Percentiles rank a stretch among this genome's conserved stretches.
phyloP scores from a whole-genome alignment of 2,797 vertebrate genomes.

The Leucoraja ocellata region DNA sequence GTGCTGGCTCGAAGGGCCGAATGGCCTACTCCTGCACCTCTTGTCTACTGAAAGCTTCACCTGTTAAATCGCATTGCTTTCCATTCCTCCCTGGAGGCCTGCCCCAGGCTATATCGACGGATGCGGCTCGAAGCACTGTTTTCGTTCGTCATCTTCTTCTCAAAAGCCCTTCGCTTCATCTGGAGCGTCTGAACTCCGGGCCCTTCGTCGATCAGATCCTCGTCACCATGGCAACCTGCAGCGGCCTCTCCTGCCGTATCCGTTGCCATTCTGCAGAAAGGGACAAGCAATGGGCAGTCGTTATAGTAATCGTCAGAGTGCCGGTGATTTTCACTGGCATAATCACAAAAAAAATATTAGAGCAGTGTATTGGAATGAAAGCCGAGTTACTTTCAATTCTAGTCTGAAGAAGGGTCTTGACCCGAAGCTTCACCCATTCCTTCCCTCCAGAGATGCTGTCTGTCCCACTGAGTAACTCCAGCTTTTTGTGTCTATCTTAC shows the following conservation, averaged over 20 bases:
- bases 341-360: neutral
- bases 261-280: conserved; percentile 55
- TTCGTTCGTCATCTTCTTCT: conserved; percentile 62
- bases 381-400: neutral
- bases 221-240: conserved; percentile 48
- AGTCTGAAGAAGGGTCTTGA: too few relatives aligned
- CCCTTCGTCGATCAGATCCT: conserved; percentile 44
- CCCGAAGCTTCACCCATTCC: too few relatives aligned
- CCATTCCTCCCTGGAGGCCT: conserved; percentile 67
- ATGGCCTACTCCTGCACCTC: too few relatives aligned
- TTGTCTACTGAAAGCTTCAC: conserved; percentile 50
- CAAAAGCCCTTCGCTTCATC: conserved; percentile 70
- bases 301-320: neutral
- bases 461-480: too few relatives aligned
- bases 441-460: too few relatives aligned
- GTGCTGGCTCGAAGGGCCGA: too few relatives aligned
- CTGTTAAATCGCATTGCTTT: conserved; percentile 79
- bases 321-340: neutral
- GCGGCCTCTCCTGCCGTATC: conserved; percentile 44
- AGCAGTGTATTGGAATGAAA: neutral
- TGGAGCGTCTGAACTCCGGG: conserved; percentile 64
- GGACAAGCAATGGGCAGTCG: conserved; percentile 31
- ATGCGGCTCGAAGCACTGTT: conserved; percentile 56
- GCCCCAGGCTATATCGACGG: conserved; percentile 70
- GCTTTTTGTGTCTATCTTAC: too few relatives aligned